These are phyloP conservation scores for Fistularia commersonii DNA, from an alignment of 2,797 vertebrate species.

Conservation along the genomic window DNA sequence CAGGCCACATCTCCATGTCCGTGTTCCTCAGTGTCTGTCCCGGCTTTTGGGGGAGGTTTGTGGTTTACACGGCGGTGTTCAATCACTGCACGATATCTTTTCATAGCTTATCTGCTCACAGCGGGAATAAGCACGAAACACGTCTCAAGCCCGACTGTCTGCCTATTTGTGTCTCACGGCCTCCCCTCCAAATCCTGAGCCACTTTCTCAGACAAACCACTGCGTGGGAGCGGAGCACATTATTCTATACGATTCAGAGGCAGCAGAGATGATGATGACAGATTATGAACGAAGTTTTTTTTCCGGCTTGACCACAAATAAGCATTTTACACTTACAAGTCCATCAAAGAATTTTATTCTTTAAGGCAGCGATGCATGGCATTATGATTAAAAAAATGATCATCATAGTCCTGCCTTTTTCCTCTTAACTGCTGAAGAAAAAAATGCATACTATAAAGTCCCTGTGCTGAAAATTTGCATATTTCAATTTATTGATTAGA, in stretches of 20 bases:
- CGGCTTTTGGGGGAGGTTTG: conserved; percentile 54
- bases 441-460: too few relatives aligned
- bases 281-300: conserved; percentile 54
- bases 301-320: conserved; percentile 42
- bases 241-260: conserved; percentile 51
- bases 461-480: too few relatives aligned
- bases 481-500: too few relatives aligned
- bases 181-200: conserved; percentile 41
- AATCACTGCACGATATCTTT: conserved; percentile 72
- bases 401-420: conserved; percentile 26
- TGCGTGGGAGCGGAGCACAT: conserved; percentile 47
- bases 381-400: conserved; percentile 36
- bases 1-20: conserved; percentile 28
- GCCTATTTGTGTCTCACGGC: conserved; percentile 34
- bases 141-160: conserved; percentile 41
- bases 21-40: conserved; percentile 49
- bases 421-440: too few relatives aligned
- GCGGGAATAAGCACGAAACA: conserved; percentile 58
- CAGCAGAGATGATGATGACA: conserved; percentile 45
- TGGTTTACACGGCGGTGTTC: conserved; percentile 73
- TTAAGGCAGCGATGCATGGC: conserved; percentile 30
- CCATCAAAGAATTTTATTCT: conserved; percentile 10
- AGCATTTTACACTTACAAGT: conserved; percentile 49
- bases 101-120: conserved; percentile 67
- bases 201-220: conserved; percentile 47